Base-by-base conservation (phyloP, 2,113 vertebrate species). In the Bubalus kerabau region DNA sequence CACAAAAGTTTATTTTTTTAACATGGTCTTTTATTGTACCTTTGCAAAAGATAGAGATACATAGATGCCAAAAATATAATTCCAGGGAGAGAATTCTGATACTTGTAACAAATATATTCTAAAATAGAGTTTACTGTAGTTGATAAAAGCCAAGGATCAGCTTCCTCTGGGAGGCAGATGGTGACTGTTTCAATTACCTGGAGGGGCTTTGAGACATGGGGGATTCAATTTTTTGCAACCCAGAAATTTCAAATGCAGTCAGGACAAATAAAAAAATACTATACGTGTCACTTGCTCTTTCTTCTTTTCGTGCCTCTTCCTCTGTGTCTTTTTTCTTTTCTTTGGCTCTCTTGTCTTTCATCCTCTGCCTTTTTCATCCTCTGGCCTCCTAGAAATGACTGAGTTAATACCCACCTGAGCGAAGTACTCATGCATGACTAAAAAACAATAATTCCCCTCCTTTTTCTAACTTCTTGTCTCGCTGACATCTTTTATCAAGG, bases 191-290 rank as follows among this genome's bases (percentile, higher is more conserved):
- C 97, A 96, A 96, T 98, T 97, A 98, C 96, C 94, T 98, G 94
- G 95, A 98, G 98, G 98, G 98, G 98, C 97, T 98, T 96, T 97
- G 90, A 97, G 98, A 98, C 95, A 87, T 48, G 74, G 84, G 97
- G 93, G 96, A 99, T 98, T 98, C 93, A 95, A 97, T 97, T 98
- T 98, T 97, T 92, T 97, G 97, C 97, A 98, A 97, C 92, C 97
- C 97, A 95, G 97, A 97, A 97, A 98, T 98, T 98, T 98, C 96
- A 98, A 97, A 98, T 96, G 90, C 26, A 97, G 96, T 88, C 97
- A 95, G 87, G 90, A 94, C 88, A 98, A 98, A 98, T 97, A 97
- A 98, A 98, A 76, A 98, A 98, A 97, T 91, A 97, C 88, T 54
- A 54, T 81, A 80, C 95, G 16, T 76, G 46, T 76, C 92, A 96